Evolutionary conservation across 2,113 vertebrate genomes (phyloP).

Genomic region (Petaurus breviceps): DNA sequence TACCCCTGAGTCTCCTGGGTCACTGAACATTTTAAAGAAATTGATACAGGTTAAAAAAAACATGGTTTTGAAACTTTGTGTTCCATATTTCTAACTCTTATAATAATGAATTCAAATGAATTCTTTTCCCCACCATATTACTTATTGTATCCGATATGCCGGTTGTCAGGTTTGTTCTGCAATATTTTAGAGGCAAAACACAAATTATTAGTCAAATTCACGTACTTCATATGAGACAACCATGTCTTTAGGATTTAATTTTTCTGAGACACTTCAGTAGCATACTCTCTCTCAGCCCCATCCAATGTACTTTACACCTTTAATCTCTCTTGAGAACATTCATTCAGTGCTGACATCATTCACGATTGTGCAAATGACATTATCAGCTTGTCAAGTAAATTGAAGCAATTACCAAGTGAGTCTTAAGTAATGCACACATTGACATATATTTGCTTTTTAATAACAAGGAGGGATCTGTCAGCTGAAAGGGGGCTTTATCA

Average conservation of each 20-base stretch:
- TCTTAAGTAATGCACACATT: constrained; percentile 63
- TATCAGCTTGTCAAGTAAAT: constrained; percentile 70
- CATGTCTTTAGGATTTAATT: background rate
- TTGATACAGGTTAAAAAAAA: background rate
- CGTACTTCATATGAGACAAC: background rate
- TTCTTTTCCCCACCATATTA: background rate
- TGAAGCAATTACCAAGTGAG: constrained; percentile 70
- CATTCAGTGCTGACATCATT: constrained; percentile 61
- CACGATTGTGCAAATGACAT: constrained; percentile 72
- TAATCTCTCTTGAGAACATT: constrained; percentile 62
- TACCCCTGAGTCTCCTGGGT: background rate
- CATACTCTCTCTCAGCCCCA: background rate
- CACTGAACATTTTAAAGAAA: background rate
- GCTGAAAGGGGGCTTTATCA: constrained; percentile 53
- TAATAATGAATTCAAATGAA: background rate
- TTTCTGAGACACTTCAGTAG: background rate
- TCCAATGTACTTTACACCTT: constrained; percentile 44
- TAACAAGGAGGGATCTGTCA: constrained; percentile 70
- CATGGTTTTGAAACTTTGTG: background rate
- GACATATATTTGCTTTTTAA: constrained; percentile 72
- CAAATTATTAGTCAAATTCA: constrained; percentile 13
- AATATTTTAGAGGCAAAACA: constrained; percentile 10
- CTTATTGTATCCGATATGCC: background rate
- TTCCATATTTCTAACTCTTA: background rate
- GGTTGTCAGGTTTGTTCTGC: background rate